These are phyloP conservation scores for Benitochromis conjunctus DNA, from an alignment of 2,113 vertebrate genomes.

Conservation along the genomic window DNA sequence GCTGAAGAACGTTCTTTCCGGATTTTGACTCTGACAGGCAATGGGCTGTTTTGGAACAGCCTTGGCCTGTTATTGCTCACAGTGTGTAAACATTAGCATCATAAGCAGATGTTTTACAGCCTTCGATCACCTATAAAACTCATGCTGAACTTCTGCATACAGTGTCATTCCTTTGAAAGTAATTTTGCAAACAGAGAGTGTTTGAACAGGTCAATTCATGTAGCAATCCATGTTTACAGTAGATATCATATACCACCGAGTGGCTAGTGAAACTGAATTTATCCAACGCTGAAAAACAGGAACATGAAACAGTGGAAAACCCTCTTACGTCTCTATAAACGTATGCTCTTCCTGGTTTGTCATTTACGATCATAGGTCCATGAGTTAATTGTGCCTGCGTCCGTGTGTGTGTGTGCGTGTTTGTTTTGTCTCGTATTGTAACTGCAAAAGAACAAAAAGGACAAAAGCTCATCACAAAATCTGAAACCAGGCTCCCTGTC, in stretches of 20 bases:
- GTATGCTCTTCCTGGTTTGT: neutral
- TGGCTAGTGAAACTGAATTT: neutral
- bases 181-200: slow-evolving; percentile 47
- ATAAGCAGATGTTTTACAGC: slow-evolving; percentile 35
- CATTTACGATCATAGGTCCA: neutral
- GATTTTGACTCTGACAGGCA: neutral
- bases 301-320: neutral
- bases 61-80: neutral
- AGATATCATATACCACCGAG: slow-evolving; percentile 35
- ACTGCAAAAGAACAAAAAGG: slow-evolving; percentile 45
- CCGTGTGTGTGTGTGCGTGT: neutral
- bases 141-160: neutral
- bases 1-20: neutral
- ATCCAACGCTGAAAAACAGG: neutral
- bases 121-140: slow-evolving; percentile 32
- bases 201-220: slow-evolving; percentile 51
- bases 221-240: slow-evolving; percentile 44
- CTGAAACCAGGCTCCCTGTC: slow-evolving; percentile 2
- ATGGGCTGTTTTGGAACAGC: neutral
- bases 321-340: neutral
- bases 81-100: slow-evolving; percentile 24
- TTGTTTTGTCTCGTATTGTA: slow-evolving; percentile 19
- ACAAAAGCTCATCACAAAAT: slow-evolving; percentile 32
- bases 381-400: neutral
- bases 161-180: slow-evolving; percentile 36